These are phyloP conservation scores for Whitmania pigra DNA, from an alignment of 1,140 invertebrate genomes.

Conservation along the genomic window DNA sequence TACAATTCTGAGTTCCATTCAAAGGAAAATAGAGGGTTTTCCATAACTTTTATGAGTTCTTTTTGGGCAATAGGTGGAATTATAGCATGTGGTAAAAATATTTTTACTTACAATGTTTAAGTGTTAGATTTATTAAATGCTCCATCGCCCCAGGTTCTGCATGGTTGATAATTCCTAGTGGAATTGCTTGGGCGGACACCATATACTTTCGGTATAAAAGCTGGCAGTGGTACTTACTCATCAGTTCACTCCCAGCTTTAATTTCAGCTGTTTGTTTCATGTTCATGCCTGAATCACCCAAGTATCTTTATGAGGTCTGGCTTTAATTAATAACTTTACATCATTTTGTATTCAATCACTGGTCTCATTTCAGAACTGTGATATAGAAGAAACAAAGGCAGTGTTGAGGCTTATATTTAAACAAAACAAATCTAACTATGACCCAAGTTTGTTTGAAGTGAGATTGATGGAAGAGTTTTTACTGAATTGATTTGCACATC, in stretches of 20 bases:
- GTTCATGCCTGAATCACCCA: neutral
- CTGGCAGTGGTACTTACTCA: neutral
- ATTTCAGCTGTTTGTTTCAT: neutral
- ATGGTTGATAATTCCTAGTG: neutral
- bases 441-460: neutral
- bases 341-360: neutral
- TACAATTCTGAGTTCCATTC: neutral
- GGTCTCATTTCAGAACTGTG: neutral
- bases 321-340: neutral
- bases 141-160: neutral
- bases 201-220: neutral
- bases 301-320: neutral
- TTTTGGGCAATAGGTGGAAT: slow-evolving; percentile 8
- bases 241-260: neutral
- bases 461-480: neutral
- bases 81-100: neutral
- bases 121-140: neutral
- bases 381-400: neutral
- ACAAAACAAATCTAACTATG: neutral
- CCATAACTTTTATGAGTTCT: neutral
- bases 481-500: too few species aligned
- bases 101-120: neutral
- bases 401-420: neutral
- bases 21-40: neutral
- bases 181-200: neutral